Percentiles rank a stretch among this genome's conserved stretches.
Evolutionary conservation across 2,797 vertebrate genomes (phyloP).

Genomic region (Acestrorhynchus altus): DNA sequence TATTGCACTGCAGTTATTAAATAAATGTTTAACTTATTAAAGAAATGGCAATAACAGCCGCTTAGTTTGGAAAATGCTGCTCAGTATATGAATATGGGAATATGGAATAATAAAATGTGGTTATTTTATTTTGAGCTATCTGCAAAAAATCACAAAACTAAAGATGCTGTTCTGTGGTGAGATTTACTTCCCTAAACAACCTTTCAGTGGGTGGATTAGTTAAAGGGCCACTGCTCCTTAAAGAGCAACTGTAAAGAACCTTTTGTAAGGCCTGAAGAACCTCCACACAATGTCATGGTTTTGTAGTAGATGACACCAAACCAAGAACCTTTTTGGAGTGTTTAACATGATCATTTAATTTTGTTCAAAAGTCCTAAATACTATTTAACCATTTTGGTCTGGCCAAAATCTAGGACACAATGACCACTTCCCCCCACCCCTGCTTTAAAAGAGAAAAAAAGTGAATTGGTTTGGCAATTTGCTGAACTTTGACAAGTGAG

Average conservation of each 20-base stretch:
- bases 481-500: conserved; percentile 56
- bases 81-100: conserved; percentile 24
- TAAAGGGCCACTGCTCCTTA: background rate
- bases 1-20: conserved; percentile 20
- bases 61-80: conserved; percentile 28
- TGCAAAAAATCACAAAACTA: background rate
- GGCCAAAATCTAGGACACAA: conserved; percentile 43
- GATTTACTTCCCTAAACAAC: background rate
- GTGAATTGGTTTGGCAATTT: conserved; percentile 49
- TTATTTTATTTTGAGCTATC: conserved; percentile 21
- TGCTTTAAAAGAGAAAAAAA: conserved; percentile 37
- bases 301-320: no score
- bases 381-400: conserved; percentile 44
- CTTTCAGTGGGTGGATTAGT: background rate
- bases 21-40: conserved; percentile 28
- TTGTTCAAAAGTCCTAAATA: background rate
- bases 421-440: conserved; percentile 27
- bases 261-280: background rate
- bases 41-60: conserved; percentile 22
- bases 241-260: background rate
- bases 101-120: background rate
- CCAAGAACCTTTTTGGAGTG: background rate
- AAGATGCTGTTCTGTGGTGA: background rate
- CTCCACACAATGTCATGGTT: no score
- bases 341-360: background rate